Evolutionary conservation across 2,797 vertebrate species (phyloP), one percentile per base, ranked within the genome.

Genomic region (Enteromius trimaculatus): DNA sequence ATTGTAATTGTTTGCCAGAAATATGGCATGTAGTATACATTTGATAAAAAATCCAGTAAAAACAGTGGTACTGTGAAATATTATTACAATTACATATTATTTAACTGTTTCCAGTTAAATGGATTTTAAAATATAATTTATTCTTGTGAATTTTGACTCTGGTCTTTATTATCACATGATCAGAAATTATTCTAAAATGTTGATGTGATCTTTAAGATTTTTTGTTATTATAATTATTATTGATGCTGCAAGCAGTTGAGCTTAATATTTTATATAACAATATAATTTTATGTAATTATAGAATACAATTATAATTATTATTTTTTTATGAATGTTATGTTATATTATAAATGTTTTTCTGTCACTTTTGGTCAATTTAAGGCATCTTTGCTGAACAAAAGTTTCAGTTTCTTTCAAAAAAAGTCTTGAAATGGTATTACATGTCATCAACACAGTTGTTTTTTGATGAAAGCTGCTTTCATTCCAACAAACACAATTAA

Each of bases 401-500:
- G 60, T 66, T 37, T 19, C 1, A 17, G 3, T 58, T 75, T 51
- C 17, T 34, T 55, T 31, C n/a, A 75, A 49, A 39, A 34, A 31
- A 3, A 13, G 1, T 53, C 53, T 74, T 53, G 11, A 14, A n/a
- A 34, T 13, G 1, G 47, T 34, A 74, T 17, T 72, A 44, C 13
- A n/a, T 74, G 49, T 55, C 6, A 8, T 53, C 29, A 55, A 55
- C 34, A 74, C 3, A 49, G 47, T 49, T 49, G 37, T 71, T 71
- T 72, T 31, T 10, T 31, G 2, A 19, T 13, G 17, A 74, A 74
- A 74, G 6, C 19, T 4, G 29, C 47, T 74, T 53, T 53, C 71
- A 53, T 74, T 74, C 29, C 71, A 53, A 14, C 29, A 74, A 74
- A 74, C 29, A 74, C 14, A 74, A 34, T 21, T 9, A 13, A 51